Evolutionary conservation across 2,113 vertebrate species (phyloP).

Genomic region (Lagopus muta): DNA sequence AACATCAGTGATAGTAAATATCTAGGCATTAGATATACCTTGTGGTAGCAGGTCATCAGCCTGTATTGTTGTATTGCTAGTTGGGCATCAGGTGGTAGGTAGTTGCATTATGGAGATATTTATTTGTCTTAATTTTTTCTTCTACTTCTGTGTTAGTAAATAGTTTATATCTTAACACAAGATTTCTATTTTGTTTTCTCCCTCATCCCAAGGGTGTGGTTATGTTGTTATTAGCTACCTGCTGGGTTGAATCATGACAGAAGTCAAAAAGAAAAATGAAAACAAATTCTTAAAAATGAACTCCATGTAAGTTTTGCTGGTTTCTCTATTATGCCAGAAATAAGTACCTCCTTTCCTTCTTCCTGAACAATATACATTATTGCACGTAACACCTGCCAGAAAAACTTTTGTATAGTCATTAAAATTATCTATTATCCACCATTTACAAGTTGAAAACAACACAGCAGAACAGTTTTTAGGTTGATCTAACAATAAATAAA

Average conservation of each 20-base stretch:
- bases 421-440: background rate
- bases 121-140: background rate
- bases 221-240: background rate
- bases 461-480: background rate
- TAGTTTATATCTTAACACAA: too few species aligned
- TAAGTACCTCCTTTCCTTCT: background rate
- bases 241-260: background rate
- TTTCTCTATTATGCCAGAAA: background rate
- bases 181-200: background rate
- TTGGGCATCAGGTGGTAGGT: too few species aligned
- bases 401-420: background rate
- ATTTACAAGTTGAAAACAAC: background rate
- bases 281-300: background rate
- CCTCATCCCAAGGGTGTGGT: background rate
- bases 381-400: background rate
- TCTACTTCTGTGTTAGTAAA: too few species aligned
- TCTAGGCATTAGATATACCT: background rate
- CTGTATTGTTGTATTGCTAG: too few species aligned
- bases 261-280: fast-evolving
- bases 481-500: background rate
- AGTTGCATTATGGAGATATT: too few species aligned
- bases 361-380: background rate
- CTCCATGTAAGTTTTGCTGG: fast-evolving
- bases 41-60: background rate
- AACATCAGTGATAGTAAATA: background rate